Base-by-base conservation (phyloP, 2,113 vertebrate species). In the Podocnemis expansa region DNA sequence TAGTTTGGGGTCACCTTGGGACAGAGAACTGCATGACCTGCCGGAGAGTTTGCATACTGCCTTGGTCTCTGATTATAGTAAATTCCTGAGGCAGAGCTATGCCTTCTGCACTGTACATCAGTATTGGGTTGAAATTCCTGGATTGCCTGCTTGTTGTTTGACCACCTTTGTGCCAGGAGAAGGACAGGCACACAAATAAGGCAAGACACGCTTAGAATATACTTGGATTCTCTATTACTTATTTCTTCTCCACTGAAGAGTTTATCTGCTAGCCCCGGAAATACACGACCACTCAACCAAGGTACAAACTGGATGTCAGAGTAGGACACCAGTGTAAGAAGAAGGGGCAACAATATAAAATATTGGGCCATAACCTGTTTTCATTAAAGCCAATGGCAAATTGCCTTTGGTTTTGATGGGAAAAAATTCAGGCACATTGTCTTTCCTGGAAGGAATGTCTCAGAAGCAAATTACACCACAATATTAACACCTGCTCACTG, bases 291-390 rank as follows among this genome's bases (percentile, higher is more conserved):
- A 0, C 81, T 93, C 76, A 43, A 31, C 1, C 25, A 29, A 6
- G 73, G 88, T 67, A 88, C 84, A 94, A 94, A 87, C 34, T 73
- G 80, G 58, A 79, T 11, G 70, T 45, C 47, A 41, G 47, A 43
- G 87, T 95, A 88, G 95, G 38, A 3, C 14, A 81, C 22, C 55
- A 41, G 6, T 78, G 31, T 83, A 88, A 95, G 89, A 94, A 95
- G 82, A 47, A 80, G 83, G 27, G 81, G 55, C 76, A 88, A 34
- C 34, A 49, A 47, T 52, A 79, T 25, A 79, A 95, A 91, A 78
- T 0, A 52, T 60, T 60, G 17, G 94, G 34, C 10, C 19, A 34
- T 60, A 80, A 85, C 85, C 83, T 94, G 49, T 34, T 88, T 67
- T n/a, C 54, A 51, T 16, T 55, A 54, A 54, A 81, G 55, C 38